Percentiles rank a stretch among this genome's conserved stretches.
phyloP scores from a whole-genome alignment of 2,113 vertebrate species.

The Alces alces region DNA sequence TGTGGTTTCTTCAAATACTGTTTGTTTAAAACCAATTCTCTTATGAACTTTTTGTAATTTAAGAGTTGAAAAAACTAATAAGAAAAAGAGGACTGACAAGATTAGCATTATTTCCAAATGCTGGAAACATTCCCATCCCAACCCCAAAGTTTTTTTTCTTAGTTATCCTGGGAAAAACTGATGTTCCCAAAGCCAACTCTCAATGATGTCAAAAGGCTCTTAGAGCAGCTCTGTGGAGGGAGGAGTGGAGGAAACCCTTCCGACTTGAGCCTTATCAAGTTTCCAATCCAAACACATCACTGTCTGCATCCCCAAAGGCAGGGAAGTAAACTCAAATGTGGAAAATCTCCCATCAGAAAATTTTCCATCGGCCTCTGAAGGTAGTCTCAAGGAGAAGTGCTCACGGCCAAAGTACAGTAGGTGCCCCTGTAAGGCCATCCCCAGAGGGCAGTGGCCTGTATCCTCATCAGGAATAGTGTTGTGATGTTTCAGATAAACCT shows the following conservation, averaged over 20 bases:
- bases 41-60: neutral
- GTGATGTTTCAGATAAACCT: neutral
- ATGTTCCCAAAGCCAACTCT: accelerated
- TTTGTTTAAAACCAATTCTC: neutral
- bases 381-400: neutral
- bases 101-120: no score
- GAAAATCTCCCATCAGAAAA: neutral
- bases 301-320: neutral
- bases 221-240: neutral
- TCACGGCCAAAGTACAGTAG: neutral
- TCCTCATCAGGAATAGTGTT: neutral
- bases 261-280: accelerated
- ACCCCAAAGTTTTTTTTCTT: neutral
- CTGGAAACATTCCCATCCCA: neutral
- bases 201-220: neutral
- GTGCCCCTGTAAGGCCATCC: neutral
- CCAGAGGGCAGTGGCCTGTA: neutral
- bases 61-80: neutral
- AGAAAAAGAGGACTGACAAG: neutral
- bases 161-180: neutral
- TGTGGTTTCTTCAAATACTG: neutral
- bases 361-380: neutral
- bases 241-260: neutral
- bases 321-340: neutral
- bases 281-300: accelerated